Conservation (phyloP, 1,140 invertebrate species). For the Drosophila virilis region DNA sequence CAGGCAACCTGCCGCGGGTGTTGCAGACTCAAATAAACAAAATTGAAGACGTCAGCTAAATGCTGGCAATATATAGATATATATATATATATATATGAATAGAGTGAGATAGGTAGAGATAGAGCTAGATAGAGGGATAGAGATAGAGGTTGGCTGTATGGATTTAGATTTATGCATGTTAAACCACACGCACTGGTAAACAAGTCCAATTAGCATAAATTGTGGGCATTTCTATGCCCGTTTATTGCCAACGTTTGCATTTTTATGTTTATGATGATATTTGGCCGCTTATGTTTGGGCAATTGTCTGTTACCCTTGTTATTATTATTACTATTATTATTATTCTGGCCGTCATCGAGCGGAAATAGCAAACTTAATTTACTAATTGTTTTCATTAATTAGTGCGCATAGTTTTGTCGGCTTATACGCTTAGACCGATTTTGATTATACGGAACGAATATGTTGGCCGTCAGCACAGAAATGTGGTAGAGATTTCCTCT, state of each 20-base stretch:
- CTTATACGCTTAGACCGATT: conserved; percentile 42
- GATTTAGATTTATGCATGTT: conserved; percentile 47
- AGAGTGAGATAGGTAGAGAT: neutral
- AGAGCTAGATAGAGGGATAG: neutral
- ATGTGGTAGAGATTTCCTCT: neutral
- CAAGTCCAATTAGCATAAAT: conserved; percentile 81
- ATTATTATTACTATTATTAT: conserved; percentile 29
- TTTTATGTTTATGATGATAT: conserved; percentile 80
- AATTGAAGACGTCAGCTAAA: conserved; percentile 75
- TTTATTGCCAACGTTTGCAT: conserved; percentile 80
- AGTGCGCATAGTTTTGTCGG: conserved; percentile 32
- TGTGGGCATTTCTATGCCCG: conserved; percentile 62
- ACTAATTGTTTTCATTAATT: conserved; percentile 82
- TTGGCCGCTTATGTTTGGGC: conserved; percentile 38
- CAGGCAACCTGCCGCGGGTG: conserved; percentile 63
- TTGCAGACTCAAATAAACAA: conserved; percentile 61
- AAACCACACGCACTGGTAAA: conserved; percentile 76
- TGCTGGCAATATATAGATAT: conserved; percentile 25
- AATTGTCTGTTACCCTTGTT: conserved; percentile 35
- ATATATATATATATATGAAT: conserved; percentile 7
- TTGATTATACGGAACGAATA: conserved; percentile 38
- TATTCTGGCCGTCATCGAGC: conserved; percentile 44
- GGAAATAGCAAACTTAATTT: conserved; percentile 71
- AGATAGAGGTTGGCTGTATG: conserved; percentile 3
- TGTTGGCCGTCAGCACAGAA: conserved; percentile 27